Evolutionary conservation across 2,797 vertebrate genomes (phyloP).

Genomic region (Rousettus madagascariensis): DNA sequence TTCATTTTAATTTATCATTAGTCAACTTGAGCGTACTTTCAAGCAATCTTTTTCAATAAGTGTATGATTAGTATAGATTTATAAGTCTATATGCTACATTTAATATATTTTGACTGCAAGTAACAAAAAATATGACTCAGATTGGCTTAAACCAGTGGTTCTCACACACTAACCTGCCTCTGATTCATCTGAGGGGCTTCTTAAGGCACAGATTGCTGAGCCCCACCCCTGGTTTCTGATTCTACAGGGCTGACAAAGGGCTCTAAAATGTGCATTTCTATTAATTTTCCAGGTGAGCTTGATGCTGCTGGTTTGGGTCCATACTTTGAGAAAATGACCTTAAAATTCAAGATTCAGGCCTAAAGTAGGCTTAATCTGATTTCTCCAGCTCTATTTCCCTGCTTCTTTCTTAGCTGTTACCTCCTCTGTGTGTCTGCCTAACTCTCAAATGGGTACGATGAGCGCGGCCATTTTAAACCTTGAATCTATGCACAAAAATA

Average conservation of each 20-base stretch:
- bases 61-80: background rate
- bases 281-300: background rate
- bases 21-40: slow-evolving; percentile 36
- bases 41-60: slow-evolving; percentile 1
- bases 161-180: background rate
- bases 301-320: background rate
- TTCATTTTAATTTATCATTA: slow-evolving; percentile 15
- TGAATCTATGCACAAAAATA: background rate
- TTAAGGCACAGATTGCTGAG: background rate
- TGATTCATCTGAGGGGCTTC: background rate
- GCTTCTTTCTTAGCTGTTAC: background rate
- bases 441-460: background rate
- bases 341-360: background rate
- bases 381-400: background rate
- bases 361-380: background rate
- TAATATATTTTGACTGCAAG: background rate
- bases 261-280: background rate
- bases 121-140: background rate
- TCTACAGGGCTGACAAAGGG: background rate
- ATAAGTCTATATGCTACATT: background rate
- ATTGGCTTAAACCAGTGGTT: background rate
- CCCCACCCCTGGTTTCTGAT: background rate
- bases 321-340: background rate
- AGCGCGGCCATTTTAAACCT: background rate
- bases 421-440: background rate